Evolutionary conservation across 2,888 invertebrate species (phyloP), one percentile per base, ranked within the genome.

Genomic region (Phania funesta): DNA sequence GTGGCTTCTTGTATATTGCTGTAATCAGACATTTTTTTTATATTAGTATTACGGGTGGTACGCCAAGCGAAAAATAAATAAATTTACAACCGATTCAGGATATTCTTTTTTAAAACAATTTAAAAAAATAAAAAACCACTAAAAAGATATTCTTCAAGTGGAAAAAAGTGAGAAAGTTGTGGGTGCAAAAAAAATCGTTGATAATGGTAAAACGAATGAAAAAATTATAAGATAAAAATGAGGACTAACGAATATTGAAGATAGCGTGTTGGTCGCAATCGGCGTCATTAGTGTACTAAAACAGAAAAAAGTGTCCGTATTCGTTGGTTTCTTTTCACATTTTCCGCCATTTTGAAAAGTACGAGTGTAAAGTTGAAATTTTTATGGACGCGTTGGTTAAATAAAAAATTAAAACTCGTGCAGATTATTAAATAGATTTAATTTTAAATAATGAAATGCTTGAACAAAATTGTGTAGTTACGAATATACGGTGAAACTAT

Each of bases 311-410:
- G 86, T 87, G 86, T 86, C 87, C 88, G 88, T 82, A 60, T 80
- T 84, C 81, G 82, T 82, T 78, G 79, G 77, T 83, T 74, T 86
- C 85, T 84, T 80, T 78, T 84, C 83, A 75, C 82, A 85, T 89
- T 89, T 88, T 91, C 90, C 90, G 90, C 90, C 90, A 91, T 91
- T 90, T 90, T 90, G 90, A 91, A 90, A 90, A 90, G 90, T 90
- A 88, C 87, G 89, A 90, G 88, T 89, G 86, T 86, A 86, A 84
- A 86, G 84, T 87, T 88, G 88, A 88, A 87, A 88, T 89, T 90
- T 90, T 87, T 86, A 85, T 87, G 87, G 89, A 89, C 90, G 90
- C 90, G 90, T 89, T 91, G 89, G 87, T 88, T 86, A 86, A 73
- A 48, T 73, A 68, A 80, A 80, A 35, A 65, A 29, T 88, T 85